These are phyloP conservation scores for Tragelaphus scriptus DNA, from an alignment of 2,113 vertebrate species.

Conservation along the genomic window DNA sequence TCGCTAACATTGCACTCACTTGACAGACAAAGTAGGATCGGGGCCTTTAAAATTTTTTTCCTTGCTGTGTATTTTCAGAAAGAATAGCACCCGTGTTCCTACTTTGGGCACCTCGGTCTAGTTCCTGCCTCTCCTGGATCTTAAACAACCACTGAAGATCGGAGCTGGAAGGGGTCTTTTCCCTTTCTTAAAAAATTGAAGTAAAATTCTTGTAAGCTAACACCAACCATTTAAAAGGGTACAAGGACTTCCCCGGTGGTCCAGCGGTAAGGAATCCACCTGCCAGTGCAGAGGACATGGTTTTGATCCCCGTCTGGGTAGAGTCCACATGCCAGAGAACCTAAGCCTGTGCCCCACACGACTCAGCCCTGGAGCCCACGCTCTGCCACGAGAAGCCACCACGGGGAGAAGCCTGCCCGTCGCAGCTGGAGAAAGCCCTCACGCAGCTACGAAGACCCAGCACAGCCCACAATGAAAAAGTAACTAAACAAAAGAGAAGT, in stretches of 20 bases:
- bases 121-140: neutral
- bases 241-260: neutral
- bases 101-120: neutral
- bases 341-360: neutral
- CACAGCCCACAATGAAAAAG: neutral
- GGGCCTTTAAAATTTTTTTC: neutral
- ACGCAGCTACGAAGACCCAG: rapidly evolving
- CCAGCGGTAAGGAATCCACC: neutral
- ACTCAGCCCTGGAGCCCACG: neutral
- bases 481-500: neutral
- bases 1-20: neutral
- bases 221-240: neutral
- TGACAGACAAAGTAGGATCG: neutral
- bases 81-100: neutral
- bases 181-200: neutral
- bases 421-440: neutral
- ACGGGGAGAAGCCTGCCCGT: neutral
- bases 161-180: neutral
- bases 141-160: neutral
- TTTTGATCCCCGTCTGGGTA: neutral
- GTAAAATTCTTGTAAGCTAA: neutral
- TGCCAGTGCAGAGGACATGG: neutral
- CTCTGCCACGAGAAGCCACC: rapidly evolving
- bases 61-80: neutral
- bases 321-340: neutral